These are phyloP conservation scores for Rhagonycha lutea DNA, from an alignment of 2,888 invertebrate genomes.

Conservation along the genomic window DNA sequence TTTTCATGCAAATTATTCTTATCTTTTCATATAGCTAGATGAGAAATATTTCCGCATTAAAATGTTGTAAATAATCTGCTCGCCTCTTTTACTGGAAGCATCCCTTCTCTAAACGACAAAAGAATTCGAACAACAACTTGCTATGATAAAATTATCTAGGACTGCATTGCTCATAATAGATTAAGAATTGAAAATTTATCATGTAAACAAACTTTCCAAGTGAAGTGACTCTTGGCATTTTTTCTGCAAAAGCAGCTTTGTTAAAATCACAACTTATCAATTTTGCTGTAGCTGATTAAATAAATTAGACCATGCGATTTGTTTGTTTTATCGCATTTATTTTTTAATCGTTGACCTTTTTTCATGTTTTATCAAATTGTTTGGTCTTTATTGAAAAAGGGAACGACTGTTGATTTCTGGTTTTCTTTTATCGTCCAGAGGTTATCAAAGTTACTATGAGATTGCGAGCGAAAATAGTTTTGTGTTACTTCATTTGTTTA, in stretches of 20 bases:
- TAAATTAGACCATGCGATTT: background rate
- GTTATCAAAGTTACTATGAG: background rate
- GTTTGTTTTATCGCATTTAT: background rate
- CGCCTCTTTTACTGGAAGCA: too few relatives aligned
- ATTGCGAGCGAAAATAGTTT: background rate
- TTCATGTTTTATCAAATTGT: conserved; percentile 1
- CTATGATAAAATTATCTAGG: background rate
- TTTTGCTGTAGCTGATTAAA: background rate
- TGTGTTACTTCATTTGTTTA: background rate
- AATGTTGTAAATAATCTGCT: too few relatives aligned
- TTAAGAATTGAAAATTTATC: background rate
- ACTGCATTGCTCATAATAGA: background rate
- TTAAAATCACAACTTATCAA: background rate
- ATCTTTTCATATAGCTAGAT: too few relatives aligned
- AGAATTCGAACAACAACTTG: background rate
- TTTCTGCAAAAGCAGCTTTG: background rate
- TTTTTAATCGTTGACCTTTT: background rate
- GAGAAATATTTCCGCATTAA: too few relatives aligned
- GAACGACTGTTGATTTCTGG: background rate
- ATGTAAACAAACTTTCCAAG: background rate
- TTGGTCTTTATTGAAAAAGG: conserved; percentile 2
- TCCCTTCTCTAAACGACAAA: background rate
- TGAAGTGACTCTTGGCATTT: background rate
- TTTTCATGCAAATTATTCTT: too few relatives aligned
- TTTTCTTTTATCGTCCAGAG: background rate